Evolutionary conservation across 2,888 invertebrate genomes (phyloP).

Genomic region (Euspilapteryx auroguttella): DNA sequence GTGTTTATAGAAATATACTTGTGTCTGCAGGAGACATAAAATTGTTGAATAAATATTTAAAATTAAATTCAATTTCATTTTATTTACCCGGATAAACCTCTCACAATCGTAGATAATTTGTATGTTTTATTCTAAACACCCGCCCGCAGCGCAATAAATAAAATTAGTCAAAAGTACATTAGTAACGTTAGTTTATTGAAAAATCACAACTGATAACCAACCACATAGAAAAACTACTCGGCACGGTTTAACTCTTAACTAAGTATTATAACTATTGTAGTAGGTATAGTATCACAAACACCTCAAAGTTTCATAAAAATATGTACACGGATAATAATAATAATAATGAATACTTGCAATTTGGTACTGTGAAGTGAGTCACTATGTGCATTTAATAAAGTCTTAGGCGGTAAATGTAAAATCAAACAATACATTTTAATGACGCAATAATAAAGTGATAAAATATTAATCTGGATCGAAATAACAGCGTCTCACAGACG

Average conservation of each 20-base stretch:
- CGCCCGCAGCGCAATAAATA: constrained; percentile 3
- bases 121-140: too few species aligned
- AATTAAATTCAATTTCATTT: too few species aligned
- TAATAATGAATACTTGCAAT: background rate
- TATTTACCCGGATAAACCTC: too few species aligned
- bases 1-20: constrained; percentile 19
- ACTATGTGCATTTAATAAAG: too few species aligned
- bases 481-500: too few species aligned
- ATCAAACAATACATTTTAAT: too few species aligned
- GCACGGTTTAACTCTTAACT: constrained; percentile 60
- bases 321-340: constrained; percentile 26
- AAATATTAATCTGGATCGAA: too few species aligned
- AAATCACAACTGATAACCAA: constrained; percentile 61
- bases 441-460: too few species aligned
- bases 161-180: constrained; percentile 6
- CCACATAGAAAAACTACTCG: constrained; percentile 62
- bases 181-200: constrained; percentile 51
- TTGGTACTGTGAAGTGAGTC: too few species aligned
- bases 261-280: constrained; percentile 23
- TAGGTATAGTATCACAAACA: constrained; percentile 59
- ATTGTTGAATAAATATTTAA: constrained; percentile 45
- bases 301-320: constrained; percentile 51
- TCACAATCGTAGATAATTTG: too few species aligned
- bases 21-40: too few species aligned
- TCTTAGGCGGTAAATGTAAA: too few species aligned